Percentiles rank a stretch among this genome's conserved stretches.
Conservation (phyloP, 1,140 invertebrate species). For the Episyrphus balteatus region DNA sequence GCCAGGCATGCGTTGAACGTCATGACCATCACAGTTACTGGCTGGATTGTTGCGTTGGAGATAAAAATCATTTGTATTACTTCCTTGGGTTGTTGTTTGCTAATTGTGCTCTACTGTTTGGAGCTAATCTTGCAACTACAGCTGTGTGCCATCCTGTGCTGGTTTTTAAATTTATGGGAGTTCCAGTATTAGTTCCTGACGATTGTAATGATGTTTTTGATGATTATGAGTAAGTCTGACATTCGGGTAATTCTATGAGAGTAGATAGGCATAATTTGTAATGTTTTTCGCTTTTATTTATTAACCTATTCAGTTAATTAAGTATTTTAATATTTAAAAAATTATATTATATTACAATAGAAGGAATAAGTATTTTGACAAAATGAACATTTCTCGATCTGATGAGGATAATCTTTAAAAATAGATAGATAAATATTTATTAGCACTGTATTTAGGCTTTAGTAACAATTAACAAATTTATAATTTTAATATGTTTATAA, state of each 20-base stretch:
- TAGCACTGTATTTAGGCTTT: too few species aligned
- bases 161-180: conserved; percentile 22
- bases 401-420: too few species aligned
- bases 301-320: neutral
- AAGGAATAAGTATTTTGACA: too few species aligned
- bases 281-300: neutral
- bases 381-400: too few species aligned
- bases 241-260: too few species aligned
- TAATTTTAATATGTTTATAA: too few species aligned
- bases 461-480: too few species aligned
- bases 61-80: conserved; percentile 36
- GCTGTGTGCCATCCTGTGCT: conserved; percentile 40
- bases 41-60: conserved; percentile 41
- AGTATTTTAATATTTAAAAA: neutral
- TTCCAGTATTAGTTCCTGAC: conserved; percentile 37
- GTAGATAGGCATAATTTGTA: neutral
- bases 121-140: conserved; percentile 38
- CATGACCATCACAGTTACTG: conserved; percentile 34
- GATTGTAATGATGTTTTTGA: conserved; percentile 40
- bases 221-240: conserved; percentile 34
- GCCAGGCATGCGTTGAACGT: conserved; percentile 25
- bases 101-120: conserved; percentile 27
- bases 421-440: too few species aligned
- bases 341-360: neutral
- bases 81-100: conserved; percentile 26